Conservation (phyloP, 2,888 invertebrate species). For the Dione vanillae region DNA sequence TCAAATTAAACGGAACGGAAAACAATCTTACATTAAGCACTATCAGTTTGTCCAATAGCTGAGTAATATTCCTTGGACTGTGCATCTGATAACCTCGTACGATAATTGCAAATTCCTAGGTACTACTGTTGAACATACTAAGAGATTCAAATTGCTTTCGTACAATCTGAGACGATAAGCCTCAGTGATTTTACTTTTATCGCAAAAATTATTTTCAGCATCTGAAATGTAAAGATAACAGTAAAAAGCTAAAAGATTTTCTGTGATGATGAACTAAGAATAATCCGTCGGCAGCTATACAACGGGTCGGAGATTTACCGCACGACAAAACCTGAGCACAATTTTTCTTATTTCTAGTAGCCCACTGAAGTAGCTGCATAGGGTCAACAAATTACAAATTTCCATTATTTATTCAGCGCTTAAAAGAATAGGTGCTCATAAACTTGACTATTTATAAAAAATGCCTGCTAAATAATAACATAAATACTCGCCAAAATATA, state of each 20-base stretch:
- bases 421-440: background rate
- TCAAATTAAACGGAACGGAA: background rate
- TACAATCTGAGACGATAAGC: background rate
- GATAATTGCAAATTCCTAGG: background rate
- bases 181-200: background rate
- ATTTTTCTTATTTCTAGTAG: conserved; percentile 51
- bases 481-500: too few relatives aligned
- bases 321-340: conserved; percentile 62
- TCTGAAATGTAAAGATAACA: conserved; percentile 13
- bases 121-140: background rate
- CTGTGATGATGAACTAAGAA: conserved; percentile 58
- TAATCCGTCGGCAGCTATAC: conserved; percentile 66
- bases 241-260: conserved; percentile 22
- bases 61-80: background rate
- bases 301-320: conserved; percentile 66
- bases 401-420: background rate
- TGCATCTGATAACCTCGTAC: background rate
- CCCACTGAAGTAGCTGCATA: conserved; percentile 27
- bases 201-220: background rate
- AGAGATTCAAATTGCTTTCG: background rate
- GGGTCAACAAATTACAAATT: conserved; percentile 30
- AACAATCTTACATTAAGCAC: background rate
- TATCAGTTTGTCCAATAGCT: background rate
- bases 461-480: too few relatives aligned
- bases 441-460: too few relatives aligned